Evolutionary conservation across 2,113 vertebrate species (phyloP).

Genomic region (Harpagus bidentatus): DNA sequence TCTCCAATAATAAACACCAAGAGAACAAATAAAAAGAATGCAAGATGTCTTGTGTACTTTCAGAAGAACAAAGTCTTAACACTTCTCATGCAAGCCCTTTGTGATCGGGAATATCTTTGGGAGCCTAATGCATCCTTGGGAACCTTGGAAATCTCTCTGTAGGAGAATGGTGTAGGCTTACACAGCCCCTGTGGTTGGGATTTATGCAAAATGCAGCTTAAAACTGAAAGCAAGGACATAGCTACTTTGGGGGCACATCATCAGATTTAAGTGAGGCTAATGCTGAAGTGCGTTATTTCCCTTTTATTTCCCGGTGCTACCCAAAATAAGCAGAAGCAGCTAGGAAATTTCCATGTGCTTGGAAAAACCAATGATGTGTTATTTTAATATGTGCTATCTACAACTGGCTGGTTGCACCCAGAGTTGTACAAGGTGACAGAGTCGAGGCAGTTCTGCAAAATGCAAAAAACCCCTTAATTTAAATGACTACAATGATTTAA

Average conservation of each 20-base stretch:
- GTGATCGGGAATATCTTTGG: not conserved
- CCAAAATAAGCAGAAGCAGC: not conserved
- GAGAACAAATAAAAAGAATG: not conserved
- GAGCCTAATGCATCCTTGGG: not conserved
- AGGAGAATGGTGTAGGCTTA: not conserved
- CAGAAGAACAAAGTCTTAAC: not conserved
- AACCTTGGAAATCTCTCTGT: not conserved
- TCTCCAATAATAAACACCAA: not conserved
- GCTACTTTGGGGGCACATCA: not conserved
- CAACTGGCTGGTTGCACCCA: not conserved
- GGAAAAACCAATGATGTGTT: accelerated
- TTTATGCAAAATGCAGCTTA: not conserved
- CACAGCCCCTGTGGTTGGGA: not conserved
- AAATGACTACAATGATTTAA: accelerated
- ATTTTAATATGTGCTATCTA: not conserved
- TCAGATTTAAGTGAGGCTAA: not conserved
- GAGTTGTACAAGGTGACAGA: not conserved
- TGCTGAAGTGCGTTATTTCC: not conserved
- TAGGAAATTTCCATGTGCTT: not conserved
- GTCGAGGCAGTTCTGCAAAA: not conserved
- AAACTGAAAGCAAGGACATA: not conserved
- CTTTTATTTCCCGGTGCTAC: not conserved
- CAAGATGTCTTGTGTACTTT: accelerated
- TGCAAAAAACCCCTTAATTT: accelerated
- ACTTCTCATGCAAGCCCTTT: not conserved